These are phyloP conservation scores for Gibbula magus DNA, from an alignment of 2,888 invertebrate genomes.

Conservation along the genomic window DNA sequence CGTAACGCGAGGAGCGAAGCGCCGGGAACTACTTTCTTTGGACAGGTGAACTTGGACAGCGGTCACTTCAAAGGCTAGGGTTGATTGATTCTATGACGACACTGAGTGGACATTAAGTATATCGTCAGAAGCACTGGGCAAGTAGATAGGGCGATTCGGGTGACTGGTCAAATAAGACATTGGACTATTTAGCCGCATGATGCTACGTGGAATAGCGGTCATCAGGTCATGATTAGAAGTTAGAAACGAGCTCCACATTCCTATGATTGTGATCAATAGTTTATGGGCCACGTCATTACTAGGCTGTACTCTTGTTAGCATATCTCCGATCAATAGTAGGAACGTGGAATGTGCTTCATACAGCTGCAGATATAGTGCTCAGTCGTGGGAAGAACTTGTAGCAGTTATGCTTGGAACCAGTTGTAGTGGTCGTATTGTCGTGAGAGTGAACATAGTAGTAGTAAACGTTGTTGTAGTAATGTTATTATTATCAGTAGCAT, in stretches of 20 bases:
- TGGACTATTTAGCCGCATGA: slow-evolving; percentile 12
- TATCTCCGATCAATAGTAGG: too few relatives aligned
- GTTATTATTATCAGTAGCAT: not conserved
- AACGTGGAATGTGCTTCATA: not conserved
- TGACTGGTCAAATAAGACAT: not conserved
- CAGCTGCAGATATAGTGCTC: not conserved
- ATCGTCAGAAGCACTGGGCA: not conserved
- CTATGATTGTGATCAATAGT: not conserved
- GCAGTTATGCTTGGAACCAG: too few relatives aligned
- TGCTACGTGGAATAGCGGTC: slow-evolving; percentile 4
- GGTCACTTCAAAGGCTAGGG: not conserved
- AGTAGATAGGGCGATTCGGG: not conserved
- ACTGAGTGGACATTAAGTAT: slow-evolving; percentile 10
- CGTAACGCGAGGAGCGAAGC: not conserved
- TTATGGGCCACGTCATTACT: too few relatives aligned
- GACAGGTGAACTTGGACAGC: not conserved
- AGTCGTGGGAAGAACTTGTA: too few relatives aligned
- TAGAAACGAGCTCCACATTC: not conserved
- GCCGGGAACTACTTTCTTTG: not conserved
- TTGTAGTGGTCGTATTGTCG: not conserved
- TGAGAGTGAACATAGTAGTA: not conserved
- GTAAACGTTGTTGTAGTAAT: not conserved
- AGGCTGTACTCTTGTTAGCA: too few relatives aligned
- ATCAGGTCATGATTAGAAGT: not conserved
- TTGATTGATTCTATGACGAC: not conserved